phyloP scores from a whole-genome alignment of 2,888 invertebrate species.

The Tyria jacobaeae region DNA sequence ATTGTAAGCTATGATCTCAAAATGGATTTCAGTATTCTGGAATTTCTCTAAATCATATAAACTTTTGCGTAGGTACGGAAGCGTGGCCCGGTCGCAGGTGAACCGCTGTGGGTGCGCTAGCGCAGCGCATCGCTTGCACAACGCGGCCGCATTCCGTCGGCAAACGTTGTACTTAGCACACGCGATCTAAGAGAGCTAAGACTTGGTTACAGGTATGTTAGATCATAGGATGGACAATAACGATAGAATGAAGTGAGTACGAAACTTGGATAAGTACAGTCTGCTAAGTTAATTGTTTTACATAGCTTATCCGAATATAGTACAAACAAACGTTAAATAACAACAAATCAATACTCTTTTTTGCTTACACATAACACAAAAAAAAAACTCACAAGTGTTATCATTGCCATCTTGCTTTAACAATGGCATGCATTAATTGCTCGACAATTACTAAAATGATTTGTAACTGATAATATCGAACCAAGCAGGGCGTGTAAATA shows the following conservation, averaged over 20 bases:
- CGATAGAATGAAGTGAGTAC: not conserved
- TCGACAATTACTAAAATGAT: constrained; percentile 66
- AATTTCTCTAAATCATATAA: constrained; percentile 20
- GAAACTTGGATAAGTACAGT: not conserved
- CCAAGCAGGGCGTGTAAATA: constrained; percentile 54
- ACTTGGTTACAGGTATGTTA: constrained; percentile 16
- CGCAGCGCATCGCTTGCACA: constrained; percentile 72
- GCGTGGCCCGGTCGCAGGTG: constrained; percentile 69
- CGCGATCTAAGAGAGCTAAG: constrained; percentile 45
- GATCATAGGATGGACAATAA: constrained; percentile 10
- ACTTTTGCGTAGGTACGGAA: constrained; percentile 61
- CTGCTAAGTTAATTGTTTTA: not conserved
- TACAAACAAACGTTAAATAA: constrained; percentile 2
- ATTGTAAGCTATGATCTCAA: too few species aligned
- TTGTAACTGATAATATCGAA: constrained; percentile 54
- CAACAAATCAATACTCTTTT: not conserved
- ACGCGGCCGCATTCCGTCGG: constrained; percentile 72
- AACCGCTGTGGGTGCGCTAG: constrained; percentile 59
- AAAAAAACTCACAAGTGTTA: constrained; percentile 21
- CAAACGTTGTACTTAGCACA: constrained; percentile 53
- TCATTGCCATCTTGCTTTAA: constrained; percentile 44
- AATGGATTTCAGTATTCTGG: not conserved
- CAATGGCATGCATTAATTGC: constrained; percentile 61
- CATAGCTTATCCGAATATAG: not conserved
- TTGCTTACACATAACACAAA: not conserved